Conservation (phyloP, 2,113 vertebrate species). For the Brachyistius frenatus region DNA sequence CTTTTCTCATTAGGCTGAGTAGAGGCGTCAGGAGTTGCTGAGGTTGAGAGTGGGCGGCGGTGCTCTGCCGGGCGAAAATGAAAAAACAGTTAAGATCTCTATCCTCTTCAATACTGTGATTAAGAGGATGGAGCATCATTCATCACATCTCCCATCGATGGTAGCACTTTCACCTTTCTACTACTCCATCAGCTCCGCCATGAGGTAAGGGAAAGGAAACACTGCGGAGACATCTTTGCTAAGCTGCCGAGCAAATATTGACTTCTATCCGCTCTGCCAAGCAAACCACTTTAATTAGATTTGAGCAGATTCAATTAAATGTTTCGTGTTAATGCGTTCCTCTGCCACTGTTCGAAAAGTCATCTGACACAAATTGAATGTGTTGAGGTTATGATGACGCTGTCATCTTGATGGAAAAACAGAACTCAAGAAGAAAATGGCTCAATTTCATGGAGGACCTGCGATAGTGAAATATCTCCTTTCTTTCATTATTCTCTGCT, state of each 20-base stretch:
- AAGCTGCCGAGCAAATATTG: slow-evolving; percentile 45
- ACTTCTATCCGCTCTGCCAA: slow-evolving; percentile 41
- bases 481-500: slow-evolving; percentile 11
- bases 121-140: slow-evolving; percentile 48
- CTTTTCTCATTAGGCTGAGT: slow-evolving; percentile 49
- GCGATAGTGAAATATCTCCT: slow-evolving; percentile 18
- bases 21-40: slow-evolving; percentile 40
- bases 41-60: slow-evolving; percentile 45
- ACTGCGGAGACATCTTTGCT: slow-evolving; percentile 44
- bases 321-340: slow-evolving; percentile 53
- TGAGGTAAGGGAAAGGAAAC: slow-evolving; percentile 24
- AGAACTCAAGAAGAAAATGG: slow-evolving; percentile 14
- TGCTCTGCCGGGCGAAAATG: slow-evolving; percentile 24
- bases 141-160: slow-evolving; percentile 40
- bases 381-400: slow-evolving; percentile 27
- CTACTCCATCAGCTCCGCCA: slow-evolving; percentile 42
- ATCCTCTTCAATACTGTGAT: slow-evolving; percentile 40
- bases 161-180: slow-evolving; percentile 47
- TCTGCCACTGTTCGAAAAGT: slow-evolving; percentile 23
- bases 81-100: slow-evolving; percentile 41
- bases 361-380: slow-evolving; percentile 41
- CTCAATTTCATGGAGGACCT: slow-evolving; percentile 32
- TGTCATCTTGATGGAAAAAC: slow-evolving; percentile 36
- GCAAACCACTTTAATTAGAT: slow-evolving; percentile 53
- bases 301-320: slow-evolving; percentile 59